These are phyloP conservation scores for Petrocephalus microphthalmus DNA, from an alignment of 2,113 vertebrate species.

Conservation along the genomic window DNA sequence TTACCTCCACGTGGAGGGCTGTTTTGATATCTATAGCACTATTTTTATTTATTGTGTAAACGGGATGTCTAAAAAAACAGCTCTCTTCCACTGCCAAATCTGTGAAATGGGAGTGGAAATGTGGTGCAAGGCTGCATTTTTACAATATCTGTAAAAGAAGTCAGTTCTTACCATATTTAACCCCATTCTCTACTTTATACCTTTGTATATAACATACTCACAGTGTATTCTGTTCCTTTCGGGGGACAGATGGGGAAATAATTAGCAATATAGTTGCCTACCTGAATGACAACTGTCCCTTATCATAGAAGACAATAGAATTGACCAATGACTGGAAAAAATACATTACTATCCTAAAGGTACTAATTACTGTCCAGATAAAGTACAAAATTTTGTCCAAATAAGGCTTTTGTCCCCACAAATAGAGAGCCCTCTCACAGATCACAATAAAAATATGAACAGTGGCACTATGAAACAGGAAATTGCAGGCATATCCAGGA, in stretches of 20 bases:
- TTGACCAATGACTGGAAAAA: background rate
- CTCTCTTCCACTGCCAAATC: background rate
- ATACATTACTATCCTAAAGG: background rate
- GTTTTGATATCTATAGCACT: background rate
- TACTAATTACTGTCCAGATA: background rate
- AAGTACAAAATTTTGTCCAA: background rate
- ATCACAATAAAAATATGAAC: conserved; percentile 1
- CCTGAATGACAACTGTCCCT: background rate
- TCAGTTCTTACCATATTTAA: background rate
- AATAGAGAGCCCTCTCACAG: background rate
- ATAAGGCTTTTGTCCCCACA: conserved; percentile 1
- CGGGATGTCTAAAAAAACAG: background rate
- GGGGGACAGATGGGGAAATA: background rate
- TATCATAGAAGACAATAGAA: background rate
- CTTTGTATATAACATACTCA: background rate
- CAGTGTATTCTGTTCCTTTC: conserved; percentile 11
- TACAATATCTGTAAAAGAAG: background rate
- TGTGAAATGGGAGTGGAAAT: background rate
- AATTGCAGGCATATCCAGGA: background rate
- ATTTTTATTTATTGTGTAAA: background rate
- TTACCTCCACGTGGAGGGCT: background rate
- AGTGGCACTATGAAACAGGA: background rate
- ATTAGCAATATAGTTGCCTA: background rate
- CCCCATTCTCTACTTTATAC: background rate
- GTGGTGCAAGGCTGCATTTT: background rate